Evolutionary conservation across 92 coral and sea anemone species (phyloP), one percentile per base, ranked within the genome.

Genomic region (Galaxea fascicularis): DNA sequence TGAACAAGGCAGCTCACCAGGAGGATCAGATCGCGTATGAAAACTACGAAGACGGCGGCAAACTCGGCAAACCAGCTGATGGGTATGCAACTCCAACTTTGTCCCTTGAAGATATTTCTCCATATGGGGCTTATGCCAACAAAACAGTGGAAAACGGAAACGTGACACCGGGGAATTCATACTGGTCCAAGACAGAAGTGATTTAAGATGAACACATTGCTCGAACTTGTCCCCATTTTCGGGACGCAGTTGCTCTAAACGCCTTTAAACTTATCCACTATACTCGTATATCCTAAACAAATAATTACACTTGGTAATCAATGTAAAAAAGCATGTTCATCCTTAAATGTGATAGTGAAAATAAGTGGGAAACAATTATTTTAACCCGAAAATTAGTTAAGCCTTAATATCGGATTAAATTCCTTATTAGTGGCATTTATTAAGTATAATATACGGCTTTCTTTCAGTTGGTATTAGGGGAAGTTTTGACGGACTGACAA

Each of bases 181-280:
- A 4, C 71, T 77, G 82, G 82, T 35, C 54, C 41, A 77, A 77
- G 58, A 77, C 82, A 8, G 71, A 60, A 62, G 25, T 77, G 27
- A 63, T 77, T 60, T 77, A 59, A 77, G 25, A 7, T 27, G 30
- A 62, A 45, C 59, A 57, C 21, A 28, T 21, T 60, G 21, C 41
- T 35, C 41, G 41, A 35, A 35, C 41, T 35, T 35, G 41, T 35
- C 41, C 41, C 0, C 8, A 49, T 20, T 28, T 27, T 35, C 41
- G 2, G 41, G 41, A 35, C 41, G 41, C 41, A 35, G 41, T 35
- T 35, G 41, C 6, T 35, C 41, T 6, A 35, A 35, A 6, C 6
- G 21, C 29, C 1, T 21, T 60, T 60, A 0, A 12, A 21, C 1
- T 16, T 1, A 11, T 24, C 4, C 9, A 60, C 29, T 12, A 22